Evolutionary conservation across 2,113 vertebrate genomes (phyloP), one percentile per base, ranked within the genome.

Genomic region (Gasterosteus nipponicus): DNA sequence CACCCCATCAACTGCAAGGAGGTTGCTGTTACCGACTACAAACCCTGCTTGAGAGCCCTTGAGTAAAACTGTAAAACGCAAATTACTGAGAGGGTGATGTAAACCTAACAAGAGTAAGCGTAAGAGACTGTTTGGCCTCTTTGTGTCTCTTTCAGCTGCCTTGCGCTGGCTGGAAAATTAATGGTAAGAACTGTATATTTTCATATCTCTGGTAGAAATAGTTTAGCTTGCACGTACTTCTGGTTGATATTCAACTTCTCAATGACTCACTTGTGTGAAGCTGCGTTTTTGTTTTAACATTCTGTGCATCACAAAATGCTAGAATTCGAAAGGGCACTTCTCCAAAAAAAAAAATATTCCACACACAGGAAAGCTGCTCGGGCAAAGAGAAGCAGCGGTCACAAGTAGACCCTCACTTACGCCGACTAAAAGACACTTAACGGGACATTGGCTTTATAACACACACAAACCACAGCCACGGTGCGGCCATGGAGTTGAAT

Each of bases 11-110:
- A 67, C n/a, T 80, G 64, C 51, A 67, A 80, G 61, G 81, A 82
- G 73, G 75, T 63, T 69, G 67, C 74, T 84, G 76, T 79, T 69
- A 78, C 73, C 83, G 75, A 64, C 78, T 61, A 81, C 84, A 80
- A 86, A 82, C 75, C 59, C 71, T n/a, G 47, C 59, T 15, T 51
- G 76, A 80, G 78, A 77, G 69, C 78, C 83, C 74, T 60, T 62
- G 75, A 86, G 81, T 81, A 49, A 82, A 53, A 63, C 77, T 78
- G 56, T 84, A 78, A 86, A 82, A 57, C 19, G 70, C 60, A 85
- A 83, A 90, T 88, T 75, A 86, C 72, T 81, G 70, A 10, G 26
- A 54, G 67, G 78, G 33, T 64, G 75, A 82, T 80, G 62, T 54
- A 59, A 35, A 62, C 67, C 72, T 58, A 56, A 56, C 29, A 11